Percentiles rank a stretch among this genome's conserved stretches.
Conservation (phyloP, 2,888 invertebrate genomes). For the Amphipoea lucens region DNA sequence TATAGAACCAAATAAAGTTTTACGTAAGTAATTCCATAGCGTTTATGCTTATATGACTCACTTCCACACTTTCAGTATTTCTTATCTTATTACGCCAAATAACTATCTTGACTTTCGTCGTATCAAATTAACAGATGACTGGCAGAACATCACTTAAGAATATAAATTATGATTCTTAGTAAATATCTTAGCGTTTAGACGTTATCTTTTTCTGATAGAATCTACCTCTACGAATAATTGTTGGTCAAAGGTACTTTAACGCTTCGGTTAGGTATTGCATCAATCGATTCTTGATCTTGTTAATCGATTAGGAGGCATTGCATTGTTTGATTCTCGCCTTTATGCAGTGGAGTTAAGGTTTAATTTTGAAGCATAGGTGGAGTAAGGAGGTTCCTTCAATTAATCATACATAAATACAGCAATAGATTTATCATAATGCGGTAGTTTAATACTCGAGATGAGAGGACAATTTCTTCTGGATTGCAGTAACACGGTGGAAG, state of each 20-base stretch:
- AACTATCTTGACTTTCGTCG: conserved; percentile 18
- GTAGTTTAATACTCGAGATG: conserved; percentile 56
- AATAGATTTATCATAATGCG: conserved; percentile 46
- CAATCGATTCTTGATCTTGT: conserved; percentile 61
- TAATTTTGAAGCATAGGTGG: background rate
- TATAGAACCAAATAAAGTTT: conserved; percentile 37
- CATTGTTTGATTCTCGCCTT: conserved; percentile 19
- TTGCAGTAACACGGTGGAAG: conserved; percentile 73
- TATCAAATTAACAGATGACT: conserved; percentile 31
- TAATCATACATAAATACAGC: conserved; percentile 51
- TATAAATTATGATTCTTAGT: conserved; percentile 42
- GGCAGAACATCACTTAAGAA: conserved; percentile 32
- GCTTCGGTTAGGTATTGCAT: conserved; percentile 58
- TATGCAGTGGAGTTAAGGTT: conserved; percentile 20
- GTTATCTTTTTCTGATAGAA: conserved; percentile 56
- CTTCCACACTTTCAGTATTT: background rate
- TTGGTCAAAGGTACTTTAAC: conserved; percentile 60
- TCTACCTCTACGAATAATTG: conserved; percentile 60
- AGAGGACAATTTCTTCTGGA: conserved; percentile 76
- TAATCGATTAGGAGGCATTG: conserved; percentile 33
- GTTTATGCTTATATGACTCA: conserved; percentile 37
- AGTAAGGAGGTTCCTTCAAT: conserved; percentile 18
- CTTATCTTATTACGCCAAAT: conserved; percentile 22
- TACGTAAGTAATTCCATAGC: conserved; percentile 40
- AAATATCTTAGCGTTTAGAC: conserved; percentile 44